Evolutionary conservation across 2,113 vertebrate species (phyloP).

Genomic region (Donacobius atricapilla): DNA sequence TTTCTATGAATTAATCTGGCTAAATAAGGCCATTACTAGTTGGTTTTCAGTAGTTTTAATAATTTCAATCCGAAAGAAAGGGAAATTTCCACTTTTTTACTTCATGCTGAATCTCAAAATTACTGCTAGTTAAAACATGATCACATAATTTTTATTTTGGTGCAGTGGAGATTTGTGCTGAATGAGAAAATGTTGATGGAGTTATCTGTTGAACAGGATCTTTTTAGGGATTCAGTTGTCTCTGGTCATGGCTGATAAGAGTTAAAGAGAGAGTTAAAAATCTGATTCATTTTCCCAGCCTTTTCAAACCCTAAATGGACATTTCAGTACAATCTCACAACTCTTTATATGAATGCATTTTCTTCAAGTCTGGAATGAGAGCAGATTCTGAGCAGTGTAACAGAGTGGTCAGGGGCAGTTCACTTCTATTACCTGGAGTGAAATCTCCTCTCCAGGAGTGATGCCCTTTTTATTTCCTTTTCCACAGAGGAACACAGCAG

Average conservation of each 20-base stretch:
- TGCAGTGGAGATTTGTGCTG: neutral
- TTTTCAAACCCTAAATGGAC: neutral
- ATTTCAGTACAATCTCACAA: neutral
- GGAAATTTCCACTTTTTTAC: neutral
- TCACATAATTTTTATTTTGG: neutral
- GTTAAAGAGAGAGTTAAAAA: neutral
- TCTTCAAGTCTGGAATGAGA: neutral
- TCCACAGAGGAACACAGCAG: neutral
- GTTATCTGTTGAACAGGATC: neutral
- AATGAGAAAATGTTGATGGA: neutral
- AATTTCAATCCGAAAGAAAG: neutral
- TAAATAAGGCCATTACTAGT: neutral
- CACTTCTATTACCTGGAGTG: neutral
- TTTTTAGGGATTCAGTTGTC: neutral
- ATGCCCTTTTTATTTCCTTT: neutral
- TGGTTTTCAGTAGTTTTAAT: neutral
- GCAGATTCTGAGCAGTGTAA: neutral
- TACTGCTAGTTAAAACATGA: neutral
- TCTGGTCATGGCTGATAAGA: neutral
- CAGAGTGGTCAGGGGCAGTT: neutral
- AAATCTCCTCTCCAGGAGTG: neutral
- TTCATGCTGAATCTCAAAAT: neutral
- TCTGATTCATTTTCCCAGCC: neutral
- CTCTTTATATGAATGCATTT: neutral
- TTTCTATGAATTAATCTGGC: neutral